Percentiles rank a stretch among this genome's conserved stretches.
Evolutionary conservation across 2,888 invertebrate genomes (phyloP).

Genomic region (Furcula furcula): DNA sequence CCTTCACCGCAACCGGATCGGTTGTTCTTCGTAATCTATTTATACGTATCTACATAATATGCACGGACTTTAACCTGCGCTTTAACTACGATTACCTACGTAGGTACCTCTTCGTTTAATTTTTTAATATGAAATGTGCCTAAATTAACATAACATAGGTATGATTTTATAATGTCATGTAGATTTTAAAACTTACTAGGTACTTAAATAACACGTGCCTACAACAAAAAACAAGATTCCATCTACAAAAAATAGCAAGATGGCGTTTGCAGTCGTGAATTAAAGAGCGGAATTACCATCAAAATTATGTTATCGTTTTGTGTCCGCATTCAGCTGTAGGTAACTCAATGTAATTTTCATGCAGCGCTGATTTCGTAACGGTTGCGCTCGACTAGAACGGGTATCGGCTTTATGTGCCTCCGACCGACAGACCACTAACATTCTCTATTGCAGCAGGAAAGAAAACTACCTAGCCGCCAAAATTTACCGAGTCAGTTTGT

Average conservation of each 20-base stretch:
- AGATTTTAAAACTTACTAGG: too few relatives aligned
- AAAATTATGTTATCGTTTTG: conserved; percentile 25
- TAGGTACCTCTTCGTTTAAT: too few relatives aligned
- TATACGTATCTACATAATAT: conserved; percentile 72
- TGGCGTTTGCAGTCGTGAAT: conserved; percentile 15
- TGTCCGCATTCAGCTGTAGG: conserved; percentile 25
- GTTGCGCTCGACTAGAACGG: conserved; percentile 78
- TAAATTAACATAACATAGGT: too few relatives aligned
- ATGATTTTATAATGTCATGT: too few relatives aligned
- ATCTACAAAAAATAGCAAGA: too few relatives aligned
- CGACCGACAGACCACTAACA: conserved; percentile 59
- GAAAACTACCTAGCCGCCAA: conserved; percentile 18
- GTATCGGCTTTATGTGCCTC: conserved; percentile 69
- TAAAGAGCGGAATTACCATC: conserved; percentile 17
- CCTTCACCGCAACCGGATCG: conserved; percentile 80
- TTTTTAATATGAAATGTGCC: too few relatives aligned
- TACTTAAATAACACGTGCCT: too few relatives aligned
- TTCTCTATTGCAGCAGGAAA: conserved; percentile 48
- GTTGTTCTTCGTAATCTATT: conserved; percentile 80
- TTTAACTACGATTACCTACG: conserved; percentile 43
- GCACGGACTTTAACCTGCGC: conserved; percentile 68
- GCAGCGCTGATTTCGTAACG: conserved; percentile 79
- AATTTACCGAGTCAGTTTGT: too few relatives aligned
- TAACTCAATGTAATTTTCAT: conserved; percentile 66
- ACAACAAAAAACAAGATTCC: too few relatives aligned